Percentiles rank a stretch among this genome's conserved stretches.
Evolutionary conservation across 2,113 vertebrate species (phyloP).

Genomic region (Eurypyga helias): DNA sequence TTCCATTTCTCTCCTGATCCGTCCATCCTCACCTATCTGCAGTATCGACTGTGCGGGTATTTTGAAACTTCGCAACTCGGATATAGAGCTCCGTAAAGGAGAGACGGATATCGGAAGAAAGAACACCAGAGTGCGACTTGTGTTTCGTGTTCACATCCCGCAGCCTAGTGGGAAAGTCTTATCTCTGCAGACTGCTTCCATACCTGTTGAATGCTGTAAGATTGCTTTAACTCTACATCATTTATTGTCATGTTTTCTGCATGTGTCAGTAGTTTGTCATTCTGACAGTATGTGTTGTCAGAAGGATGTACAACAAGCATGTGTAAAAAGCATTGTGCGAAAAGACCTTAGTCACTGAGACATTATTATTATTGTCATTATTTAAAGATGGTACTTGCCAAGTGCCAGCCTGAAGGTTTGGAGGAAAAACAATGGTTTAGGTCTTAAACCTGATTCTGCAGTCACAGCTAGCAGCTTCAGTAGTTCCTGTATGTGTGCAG

Average conservation of each 20-base stretch:
- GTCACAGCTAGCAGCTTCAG: neutral
- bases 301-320: neutral
- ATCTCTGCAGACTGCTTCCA: slow-evolving; percentile 93
- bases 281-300: neutral
- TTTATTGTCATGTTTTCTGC: neutral
- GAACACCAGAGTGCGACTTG: slow-evolving; percentile 96
- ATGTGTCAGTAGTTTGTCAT: neutral
- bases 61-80: slow-evolving; percentile 96
- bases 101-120: slow-evolving; percentile 98
- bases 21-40: neutral
- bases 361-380: neutral
- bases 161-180: slow-evolving; percentile 94
- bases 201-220: slow-evolving; percentile 99
- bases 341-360: neutral
- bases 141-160: slow-evolving; percentile 97
- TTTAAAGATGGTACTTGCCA: neutral
- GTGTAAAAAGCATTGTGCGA: neutral
- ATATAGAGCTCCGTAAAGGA: slow-evolving; percentile 98
- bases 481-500: neutral
- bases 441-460: neutral
- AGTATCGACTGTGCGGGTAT: slow-evolving; percentile 99
- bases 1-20: slow-evolving; percentile 4
- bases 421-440: neutral
- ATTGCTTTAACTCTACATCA: slow-evolving; percentile 29
- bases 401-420: neutral